Evolutionary conservation across 2,888 invertebrate species (phyloP), one percentile per base, ranked within the genome.

Genomic region (Callimorpha dominula): DNA sequence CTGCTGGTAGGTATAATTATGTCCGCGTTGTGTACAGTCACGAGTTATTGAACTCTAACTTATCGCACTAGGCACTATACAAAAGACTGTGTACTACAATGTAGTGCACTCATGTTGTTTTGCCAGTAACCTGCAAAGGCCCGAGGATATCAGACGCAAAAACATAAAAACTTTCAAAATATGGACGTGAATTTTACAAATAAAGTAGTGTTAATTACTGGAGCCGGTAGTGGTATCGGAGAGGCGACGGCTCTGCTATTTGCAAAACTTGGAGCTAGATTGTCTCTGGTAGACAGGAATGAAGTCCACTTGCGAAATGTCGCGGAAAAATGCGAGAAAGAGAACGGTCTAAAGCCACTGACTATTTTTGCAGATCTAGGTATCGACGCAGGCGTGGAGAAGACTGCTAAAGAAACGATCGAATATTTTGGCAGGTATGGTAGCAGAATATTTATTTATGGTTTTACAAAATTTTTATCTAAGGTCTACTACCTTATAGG

Each of bases 181-280:
- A 74, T 74, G 74, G 74, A 74, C 5, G 8, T 71, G 3, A 60
- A 74, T 54, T 88, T 89, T 65, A 68, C 82, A 0, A 75, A 81
- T 20, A 89, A 89, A 83, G 87, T 89, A 0, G 87, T 87, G 57
- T 65, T 90, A 31, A 85, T 90, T 69, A 90, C 88, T 0, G 89
- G 89, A 20, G 89, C 89, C 0, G 89, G 89, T 73, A 86, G 86
- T 0, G 90, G 89, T 0, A 89, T 89, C 12, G 89, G 89, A 0
- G 86, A 86, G 67, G 80, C 86, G 0, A 88, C 81, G 7, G 88
- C 89, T 14, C 65, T 86, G 12, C 71, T 87, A 70, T 88, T 88
- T 63, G 87, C 87, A 0, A 78, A 83, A 68, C 82, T 80, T 70
- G 85, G 86, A 20, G 90, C 89, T 0, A 80, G 80, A 46, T 71